phyloP scores from a whole-genome alignment of 2,113 vertebrate species.

The Cyprinodon tularosa region DNA sequence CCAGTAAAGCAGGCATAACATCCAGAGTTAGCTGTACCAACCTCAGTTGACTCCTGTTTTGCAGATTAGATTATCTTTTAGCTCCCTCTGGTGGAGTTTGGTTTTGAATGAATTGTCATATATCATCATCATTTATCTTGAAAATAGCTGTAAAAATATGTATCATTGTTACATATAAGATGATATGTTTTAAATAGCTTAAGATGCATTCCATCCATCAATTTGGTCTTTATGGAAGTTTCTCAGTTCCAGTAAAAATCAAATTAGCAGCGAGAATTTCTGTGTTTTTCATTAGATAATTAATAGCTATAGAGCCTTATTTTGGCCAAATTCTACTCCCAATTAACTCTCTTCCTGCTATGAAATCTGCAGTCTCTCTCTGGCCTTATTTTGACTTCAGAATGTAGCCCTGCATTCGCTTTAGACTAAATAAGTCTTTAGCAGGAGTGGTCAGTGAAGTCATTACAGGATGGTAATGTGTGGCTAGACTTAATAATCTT shows the following conservation, averaged over 20 bases:
- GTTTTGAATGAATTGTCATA: neutral
- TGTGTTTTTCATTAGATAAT: slow-evolving; percentile 31
- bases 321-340: slow-evolving; percentile 20
- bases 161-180: no score
- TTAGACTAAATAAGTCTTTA: slow-evolving; percentile 12
- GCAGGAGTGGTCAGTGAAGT: slow-evolving; percentile 27
- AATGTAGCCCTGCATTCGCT: slow-evolving; percentile 5
- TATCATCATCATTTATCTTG: neutral
- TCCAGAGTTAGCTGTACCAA: neutral
- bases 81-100: slow-evolving; percentile 56
- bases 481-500: slow-evolving; percentile 48
- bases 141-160: no score
- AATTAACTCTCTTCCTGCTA: slow-evolving; percentile 37
- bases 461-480: slow-evolving; percentile 19
- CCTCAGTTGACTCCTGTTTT: neutral
- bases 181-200: no score
- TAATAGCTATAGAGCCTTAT: slow-evolving; percentile 32
- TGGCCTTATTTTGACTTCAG: slow-evolving; percentile 24
- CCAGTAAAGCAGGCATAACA: slow-evolving; percentile 19
- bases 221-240: neutral
- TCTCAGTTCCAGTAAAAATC: slow-evolving; percentile 8
- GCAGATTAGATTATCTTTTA: slow-evolving; percentile 25
- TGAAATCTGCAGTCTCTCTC: slow-evolving; percentile 33
- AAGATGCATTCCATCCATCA: no score
- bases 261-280: slow-evolving; percentile 1